Conservation (phyloP, 2,113 vertebrate genomes). For the Cacatua alba region DNA sequence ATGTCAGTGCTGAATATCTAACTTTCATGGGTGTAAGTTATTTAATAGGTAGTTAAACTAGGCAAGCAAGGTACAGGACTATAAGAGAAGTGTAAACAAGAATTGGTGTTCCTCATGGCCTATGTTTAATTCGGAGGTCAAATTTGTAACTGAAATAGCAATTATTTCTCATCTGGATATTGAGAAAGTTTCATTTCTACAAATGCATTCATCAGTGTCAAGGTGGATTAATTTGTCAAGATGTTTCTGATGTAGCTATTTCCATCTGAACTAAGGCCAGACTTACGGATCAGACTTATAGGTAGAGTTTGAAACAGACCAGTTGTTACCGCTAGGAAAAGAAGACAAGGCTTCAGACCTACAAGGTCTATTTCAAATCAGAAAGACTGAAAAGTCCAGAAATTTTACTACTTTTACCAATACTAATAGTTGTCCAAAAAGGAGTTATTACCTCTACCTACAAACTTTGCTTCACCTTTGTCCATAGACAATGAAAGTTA, state of each 20-base stretch:
- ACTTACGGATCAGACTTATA: background rate
- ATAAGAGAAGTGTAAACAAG: constrained; percentile 17
- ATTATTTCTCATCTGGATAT: background rate
- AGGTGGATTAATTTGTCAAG: background rate
- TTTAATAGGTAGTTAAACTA: background rate
- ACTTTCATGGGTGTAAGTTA: background rate
- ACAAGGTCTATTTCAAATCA: background rate
- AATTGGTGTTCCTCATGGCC: background rate
- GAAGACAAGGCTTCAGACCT: background rate
- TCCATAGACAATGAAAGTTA: background rate
- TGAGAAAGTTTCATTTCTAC: background rate
- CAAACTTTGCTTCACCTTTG: background rate
- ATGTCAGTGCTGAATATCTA: background rate
- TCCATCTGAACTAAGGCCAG: background rate
- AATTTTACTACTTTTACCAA: background rate
- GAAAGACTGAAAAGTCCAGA: background rate
- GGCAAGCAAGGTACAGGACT: background rate
- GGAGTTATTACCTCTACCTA: background rate
- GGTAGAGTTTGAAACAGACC: background rate
- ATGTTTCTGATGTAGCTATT: background rate
- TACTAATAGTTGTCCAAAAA: background rate
- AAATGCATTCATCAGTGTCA: background rate
- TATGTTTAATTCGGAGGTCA: background rate
- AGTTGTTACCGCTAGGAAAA: background rate
- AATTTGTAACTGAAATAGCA: background rate